Conservation (phyloP, 2,113 vertebrate species). For the Picathartes gymnocephalus region DNA sequence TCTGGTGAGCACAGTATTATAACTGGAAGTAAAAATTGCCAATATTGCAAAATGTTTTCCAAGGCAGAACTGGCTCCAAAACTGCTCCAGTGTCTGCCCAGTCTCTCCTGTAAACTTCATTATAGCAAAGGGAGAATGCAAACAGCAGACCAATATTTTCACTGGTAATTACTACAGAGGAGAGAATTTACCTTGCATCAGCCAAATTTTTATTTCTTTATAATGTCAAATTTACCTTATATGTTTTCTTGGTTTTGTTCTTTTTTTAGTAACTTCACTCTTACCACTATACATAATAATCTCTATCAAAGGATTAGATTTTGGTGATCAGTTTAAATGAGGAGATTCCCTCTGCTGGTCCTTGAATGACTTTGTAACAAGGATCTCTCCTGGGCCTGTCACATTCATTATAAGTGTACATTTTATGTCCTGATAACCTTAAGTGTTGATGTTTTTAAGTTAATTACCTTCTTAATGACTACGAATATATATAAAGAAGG, state of each 20-base stretch:
- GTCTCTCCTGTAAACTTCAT: background rate
- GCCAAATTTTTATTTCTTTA: background rate
- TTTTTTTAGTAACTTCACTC: background rate
- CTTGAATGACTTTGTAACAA: background rate
- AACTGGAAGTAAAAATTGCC: background rate
- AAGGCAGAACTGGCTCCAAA: background rate
- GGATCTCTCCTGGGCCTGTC: fast-evolving
- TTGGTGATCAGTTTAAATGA: background rate
- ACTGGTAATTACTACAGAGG: background rate
- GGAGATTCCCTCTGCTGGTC: background rate
- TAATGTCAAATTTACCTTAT: background rate
- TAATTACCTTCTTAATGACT: background rate
- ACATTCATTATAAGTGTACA: background rate
- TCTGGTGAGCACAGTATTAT: background rate
- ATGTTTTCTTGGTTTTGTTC: fast-evolving
- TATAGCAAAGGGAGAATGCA: background rate
- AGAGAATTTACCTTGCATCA: background rate
- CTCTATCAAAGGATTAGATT: background rate
- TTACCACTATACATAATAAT: background rate
- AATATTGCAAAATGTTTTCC: background rate
- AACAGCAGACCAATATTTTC: background rate
- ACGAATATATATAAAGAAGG: background rate
- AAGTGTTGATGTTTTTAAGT: background rate
- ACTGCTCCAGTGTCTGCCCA: background rate
- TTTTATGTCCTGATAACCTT: background rate